Conservation (phyloP, 64 coral and sea anemone species). For the Pocillopora damicornis region DNA sequence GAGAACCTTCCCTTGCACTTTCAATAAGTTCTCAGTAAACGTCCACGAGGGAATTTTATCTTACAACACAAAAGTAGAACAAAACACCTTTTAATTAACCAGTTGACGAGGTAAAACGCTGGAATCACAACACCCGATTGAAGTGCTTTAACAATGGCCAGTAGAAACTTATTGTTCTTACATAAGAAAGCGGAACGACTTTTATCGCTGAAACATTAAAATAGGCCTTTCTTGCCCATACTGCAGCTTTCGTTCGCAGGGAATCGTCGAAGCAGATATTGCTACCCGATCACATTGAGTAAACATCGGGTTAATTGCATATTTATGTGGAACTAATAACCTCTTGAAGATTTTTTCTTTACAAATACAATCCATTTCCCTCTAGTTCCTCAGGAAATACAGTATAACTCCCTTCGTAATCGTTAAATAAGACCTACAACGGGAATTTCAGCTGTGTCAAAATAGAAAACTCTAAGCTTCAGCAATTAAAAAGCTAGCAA, state of each 20-base stretch:
- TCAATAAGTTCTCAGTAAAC: neutral
- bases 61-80: neutral
- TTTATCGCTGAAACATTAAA: conserved; percentile 26
- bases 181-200: neutral
- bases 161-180: conserved; percentile 6
- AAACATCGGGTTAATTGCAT: no score
- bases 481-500: neutral
- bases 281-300: neutral
- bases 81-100: neutral
- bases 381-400: neutral
- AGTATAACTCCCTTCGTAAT: no score
- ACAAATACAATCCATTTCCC: neutral
- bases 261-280: neutral
- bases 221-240: neutral
- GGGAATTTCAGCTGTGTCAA: no score
- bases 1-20: neutral
- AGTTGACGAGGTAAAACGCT: conserved; percentile 16
- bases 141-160: neutral
- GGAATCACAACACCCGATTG: conserved; percentile 14
- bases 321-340: no score
- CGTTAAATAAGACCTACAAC: no score
- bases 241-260: neutral
- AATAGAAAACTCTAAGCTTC: neutral
- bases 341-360: neutral
- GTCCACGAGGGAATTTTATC: neutral